phyloP scores from a whole-genome alignment of 2,113 vertebrate species.

The Anarrhichthys ocellatus region DNA sequence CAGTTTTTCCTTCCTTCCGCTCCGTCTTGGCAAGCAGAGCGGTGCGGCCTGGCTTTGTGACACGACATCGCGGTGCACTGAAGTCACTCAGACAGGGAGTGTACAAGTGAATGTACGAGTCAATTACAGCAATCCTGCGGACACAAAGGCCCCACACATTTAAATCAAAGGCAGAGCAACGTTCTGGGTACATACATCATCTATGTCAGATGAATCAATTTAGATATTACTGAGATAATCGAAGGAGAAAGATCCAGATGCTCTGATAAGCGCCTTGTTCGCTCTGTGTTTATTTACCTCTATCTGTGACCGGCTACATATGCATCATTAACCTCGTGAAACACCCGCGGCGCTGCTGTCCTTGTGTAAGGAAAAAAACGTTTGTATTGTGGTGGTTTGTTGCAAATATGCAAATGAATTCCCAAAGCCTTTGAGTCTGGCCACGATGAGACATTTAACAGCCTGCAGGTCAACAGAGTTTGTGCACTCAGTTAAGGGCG shows the following conservation, averaged over 20 bases:
- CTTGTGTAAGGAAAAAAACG: constrained; percentile 4
- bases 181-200: constrained; percentile 19
- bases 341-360: constrained; percentile 1
- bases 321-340: constrained; percentile 52
- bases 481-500: constrained; percentile 56
- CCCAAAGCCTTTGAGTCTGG: constrained; percentile 33
- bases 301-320: constrained; percentile 32
- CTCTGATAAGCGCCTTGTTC: constrained; percentile 14
- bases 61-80: constrained; percentile 42
- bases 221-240: constrained; percentile 11
- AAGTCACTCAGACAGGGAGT: constrained; percentile 39
- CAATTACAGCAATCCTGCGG: constrained; percentile 37
- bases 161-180: constrained; percentile 39
- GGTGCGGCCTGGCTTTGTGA: constrained; percentile 19
- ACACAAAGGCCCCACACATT: constrained; percentile 41
- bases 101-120: constrained; percentile 42
- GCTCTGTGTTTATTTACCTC: constrained; percentile 28
- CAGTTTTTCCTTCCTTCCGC: constrained; percentile 19
- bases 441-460: constrained; percentile 46
- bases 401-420: constrained; percentile 56
- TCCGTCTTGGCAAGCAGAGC: constrained; percentile 34
- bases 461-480: constrained; percentile 70
- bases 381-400: background rate
- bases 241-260: constrained; percentile 46
- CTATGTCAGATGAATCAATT: constrained; percentile 21